phyloP scores from a whole-genome alignment of 1,140 invertebrate genomes.

The Ephestia elutella region DNA sequence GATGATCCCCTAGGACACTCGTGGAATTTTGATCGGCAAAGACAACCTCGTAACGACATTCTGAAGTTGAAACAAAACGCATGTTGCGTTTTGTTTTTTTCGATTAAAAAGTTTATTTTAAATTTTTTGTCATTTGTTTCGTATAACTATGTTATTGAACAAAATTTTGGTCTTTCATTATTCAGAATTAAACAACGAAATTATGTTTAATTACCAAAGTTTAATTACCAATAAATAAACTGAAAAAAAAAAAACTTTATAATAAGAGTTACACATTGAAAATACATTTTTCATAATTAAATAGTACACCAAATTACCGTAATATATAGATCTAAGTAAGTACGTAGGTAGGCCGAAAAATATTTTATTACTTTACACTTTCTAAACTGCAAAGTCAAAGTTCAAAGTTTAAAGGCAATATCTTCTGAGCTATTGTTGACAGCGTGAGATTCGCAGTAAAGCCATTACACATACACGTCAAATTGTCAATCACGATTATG shows the following conservation, averaged over 20 bases:
- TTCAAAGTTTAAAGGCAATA: slow-evolving; percentile 13
- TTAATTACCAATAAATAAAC: too few relatives aligned
- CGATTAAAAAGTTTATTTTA: background rate
- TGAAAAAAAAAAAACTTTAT: too few relatives aligned
- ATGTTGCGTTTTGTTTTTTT: background rate
- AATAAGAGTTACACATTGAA: too few relatives aligned
- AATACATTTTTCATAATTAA: too few relatives aligned
- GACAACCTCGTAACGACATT: slow-evolving; percentile 11
- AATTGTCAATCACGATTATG: background rate
- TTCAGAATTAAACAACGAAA: too few relatives aligned
- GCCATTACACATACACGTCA: background rate
- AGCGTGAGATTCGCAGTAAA: background rate
- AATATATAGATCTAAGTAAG: too few relatives aligned
- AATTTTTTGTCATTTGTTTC: background rate
- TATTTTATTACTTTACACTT: background rate
- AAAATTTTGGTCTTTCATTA: too few relatives aligned
- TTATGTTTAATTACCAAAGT: too few relatives aligned
- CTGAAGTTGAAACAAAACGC: slow-evolving; percentile 15
- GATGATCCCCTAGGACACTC: slow-evolving; percentile 22
- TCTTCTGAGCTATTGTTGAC: background rate
- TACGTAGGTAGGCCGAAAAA: too few relatives aligned
- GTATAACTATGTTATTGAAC: too few relatives aligned
- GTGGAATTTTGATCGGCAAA: slow-evolving; percentile 35
- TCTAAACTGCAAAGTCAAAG: slow-evolving; percentile 22
- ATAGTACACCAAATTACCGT: too few relatives aligned